Conservation (phyloP, 2,888 invertebrate genomes). For the Eilema griseolum region DNA sequence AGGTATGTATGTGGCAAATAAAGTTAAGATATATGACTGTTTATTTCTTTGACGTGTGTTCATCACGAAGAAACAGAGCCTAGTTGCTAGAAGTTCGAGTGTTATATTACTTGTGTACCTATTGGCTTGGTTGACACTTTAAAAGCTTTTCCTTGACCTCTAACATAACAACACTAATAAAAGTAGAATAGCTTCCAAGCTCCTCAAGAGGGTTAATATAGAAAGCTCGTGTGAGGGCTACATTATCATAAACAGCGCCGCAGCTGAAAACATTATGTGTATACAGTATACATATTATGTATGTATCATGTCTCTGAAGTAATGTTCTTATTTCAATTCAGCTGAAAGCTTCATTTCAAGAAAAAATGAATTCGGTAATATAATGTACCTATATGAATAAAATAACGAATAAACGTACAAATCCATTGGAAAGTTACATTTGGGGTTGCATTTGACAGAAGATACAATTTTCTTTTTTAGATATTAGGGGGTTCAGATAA, state of each 20-base stretch:
- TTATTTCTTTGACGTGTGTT: background rate
- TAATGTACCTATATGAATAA: no score
- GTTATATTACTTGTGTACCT: background rate
- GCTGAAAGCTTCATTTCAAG: background rate
- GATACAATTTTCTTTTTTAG: no score
- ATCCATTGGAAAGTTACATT: no score
- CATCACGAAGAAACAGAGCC: background rate
- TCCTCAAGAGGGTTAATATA: constrained; percentile 21
- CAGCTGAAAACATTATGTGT: constrained; percentile 16
- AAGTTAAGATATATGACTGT: no score
- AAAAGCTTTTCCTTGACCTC: constrained; percentile 12
- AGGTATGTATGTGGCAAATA: no score
- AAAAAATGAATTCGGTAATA: no score
- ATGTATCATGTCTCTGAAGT: background rate
- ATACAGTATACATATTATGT: background rate
- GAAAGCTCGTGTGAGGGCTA: constrained; percentile 13
- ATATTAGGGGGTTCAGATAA: no score
- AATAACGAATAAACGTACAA: no score
- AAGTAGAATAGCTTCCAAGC: constrained; percentile 21
- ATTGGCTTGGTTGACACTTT: background rate
- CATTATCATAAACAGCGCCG: constrained; percentile 29
- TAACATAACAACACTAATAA: constrained; percentile 22
- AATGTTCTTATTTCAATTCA: background rate
- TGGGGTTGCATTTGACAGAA: no score
- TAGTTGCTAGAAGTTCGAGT: constrained; percentile 4